Evolutionary conservation across 2,888 invertebrate genomes (phyloP).

Genomic region (Chaetoderma sp.): DNA sequence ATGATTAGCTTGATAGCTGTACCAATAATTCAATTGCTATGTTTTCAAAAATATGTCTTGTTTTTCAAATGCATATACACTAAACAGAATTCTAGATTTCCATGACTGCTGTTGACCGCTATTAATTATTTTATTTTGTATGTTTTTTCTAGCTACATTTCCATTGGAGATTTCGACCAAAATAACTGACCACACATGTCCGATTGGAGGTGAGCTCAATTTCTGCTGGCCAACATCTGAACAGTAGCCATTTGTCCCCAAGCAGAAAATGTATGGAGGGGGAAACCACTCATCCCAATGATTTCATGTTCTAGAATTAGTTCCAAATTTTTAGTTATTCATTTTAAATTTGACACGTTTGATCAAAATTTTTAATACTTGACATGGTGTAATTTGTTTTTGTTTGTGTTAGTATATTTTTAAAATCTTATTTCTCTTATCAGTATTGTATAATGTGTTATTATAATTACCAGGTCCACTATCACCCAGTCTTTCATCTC

Average conservation of each 20-base stretch:
- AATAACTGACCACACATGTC: conserved; percentile 66
- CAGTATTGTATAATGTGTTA: neutral
- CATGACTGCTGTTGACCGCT: neutral
- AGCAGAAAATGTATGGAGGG: too few relatives aligned
- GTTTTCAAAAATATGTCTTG: too few relatives aligned
- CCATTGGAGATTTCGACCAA: conserved; percentile 49
- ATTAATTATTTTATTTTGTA: conserved; percentile 47
- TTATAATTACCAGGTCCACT: conserved; percentile 51
- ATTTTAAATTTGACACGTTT: too few relatives aligned
- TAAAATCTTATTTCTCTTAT: neutral
- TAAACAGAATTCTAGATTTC: conserved; percentile 57
- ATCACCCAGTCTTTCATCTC: conserved; percentile 77
- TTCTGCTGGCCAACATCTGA: neutral
- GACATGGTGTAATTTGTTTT: neutral
- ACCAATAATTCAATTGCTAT: too few relatives aligned
- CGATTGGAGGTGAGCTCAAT: conserved; percentile 58
- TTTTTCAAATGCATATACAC: too few relatives aligned
- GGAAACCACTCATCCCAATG: too few relatives aligned
- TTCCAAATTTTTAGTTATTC: too few relatives aligned
- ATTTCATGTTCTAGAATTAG: too few relatives aligned
- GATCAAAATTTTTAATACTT: neutral
- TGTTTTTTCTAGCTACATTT: conserved; percentile 70
- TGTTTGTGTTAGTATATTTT: neutral
- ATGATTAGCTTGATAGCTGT: too few relatives aligned
- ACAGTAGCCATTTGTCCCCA: too few relatives aligned